Evolutionary conservation across 2,113 vertebrate genomes (phyloP).

Genomic region (Anser cygnoides): DNA sequence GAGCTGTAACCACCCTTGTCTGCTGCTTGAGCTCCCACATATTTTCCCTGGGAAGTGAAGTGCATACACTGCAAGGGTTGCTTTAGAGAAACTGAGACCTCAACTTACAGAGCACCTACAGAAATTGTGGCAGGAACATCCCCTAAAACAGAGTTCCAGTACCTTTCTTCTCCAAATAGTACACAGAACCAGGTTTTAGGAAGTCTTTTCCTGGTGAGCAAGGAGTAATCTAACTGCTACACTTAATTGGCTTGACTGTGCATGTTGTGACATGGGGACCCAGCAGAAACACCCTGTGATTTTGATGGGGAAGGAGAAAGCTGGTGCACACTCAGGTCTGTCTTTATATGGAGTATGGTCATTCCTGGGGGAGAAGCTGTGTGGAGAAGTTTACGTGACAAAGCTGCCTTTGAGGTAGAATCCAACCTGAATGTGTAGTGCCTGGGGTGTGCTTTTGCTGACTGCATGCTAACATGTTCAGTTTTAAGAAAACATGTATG

Average conservation of each 20-base stretch:
- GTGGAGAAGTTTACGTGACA: background rate
- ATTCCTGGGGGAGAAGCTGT: background rate
- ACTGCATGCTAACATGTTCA: background rate
- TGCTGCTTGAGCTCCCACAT: background rate
- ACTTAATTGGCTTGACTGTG: background rate
- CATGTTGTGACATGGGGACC: rapidly evolving
- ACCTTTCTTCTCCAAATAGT: background rate
- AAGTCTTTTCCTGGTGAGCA: background rate
- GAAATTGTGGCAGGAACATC: background rate
- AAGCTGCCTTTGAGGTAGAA: background rate
- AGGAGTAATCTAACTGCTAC: background rate
- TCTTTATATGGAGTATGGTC: background rate
- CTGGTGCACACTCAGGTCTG: background rate
- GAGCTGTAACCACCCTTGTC: background rate
- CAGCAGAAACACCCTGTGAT: rapidly evolving
- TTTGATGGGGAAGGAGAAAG: background rate
- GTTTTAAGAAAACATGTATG: background rate
- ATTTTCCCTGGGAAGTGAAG: background rate
- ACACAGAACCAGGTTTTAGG: background rate
- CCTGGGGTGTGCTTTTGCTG: background rate
- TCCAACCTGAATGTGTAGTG: background rate
- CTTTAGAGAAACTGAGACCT: background rate
- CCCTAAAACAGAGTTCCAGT: background rate
- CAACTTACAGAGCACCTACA: background rate
- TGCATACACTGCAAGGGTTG: background rate